These are phyloP conservation scores for Strix uralensis DNA, from an alignment of 2,113 vertebrate species.

Conservation along the genomic window DNA sequence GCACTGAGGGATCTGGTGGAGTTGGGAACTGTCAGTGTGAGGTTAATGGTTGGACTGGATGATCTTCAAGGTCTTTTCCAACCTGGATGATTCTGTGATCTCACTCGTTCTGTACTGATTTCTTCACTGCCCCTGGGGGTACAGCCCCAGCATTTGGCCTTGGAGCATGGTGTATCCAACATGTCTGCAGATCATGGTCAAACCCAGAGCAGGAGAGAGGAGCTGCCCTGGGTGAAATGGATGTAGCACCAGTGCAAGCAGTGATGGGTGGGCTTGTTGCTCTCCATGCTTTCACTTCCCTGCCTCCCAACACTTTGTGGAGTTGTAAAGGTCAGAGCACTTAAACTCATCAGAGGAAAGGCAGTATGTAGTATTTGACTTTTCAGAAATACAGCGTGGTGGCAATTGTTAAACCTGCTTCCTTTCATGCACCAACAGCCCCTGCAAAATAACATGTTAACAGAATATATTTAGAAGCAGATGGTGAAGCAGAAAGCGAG, in stretches of 20 bases:
- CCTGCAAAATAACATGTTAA: neutral
- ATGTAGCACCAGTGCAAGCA: neutral
- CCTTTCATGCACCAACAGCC: neutral
- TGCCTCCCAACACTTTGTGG: neutral
- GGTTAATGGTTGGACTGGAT: too few species aligned
- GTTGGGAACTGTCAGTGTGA: too few species aligned
- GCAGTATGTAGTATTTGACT: neutral
- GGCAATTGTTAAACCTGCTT: neutral
- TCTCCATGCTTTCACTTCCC: neutral
- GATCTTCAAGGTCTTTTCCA: too few species aligned
- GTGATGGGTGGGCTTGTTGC: neutral
- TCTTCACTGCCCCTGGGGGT: neutral
- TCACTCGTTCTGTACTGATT: neutral
- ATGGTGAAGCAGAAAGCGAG: neutral
- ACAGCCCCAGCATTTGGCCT: neutral
- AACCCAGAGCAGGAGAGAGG: neutral
- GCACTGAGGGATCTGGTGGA: too few species aligned
- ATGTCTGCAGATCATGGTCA: neutral
- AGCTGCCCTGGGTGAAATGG: fast-evolving
- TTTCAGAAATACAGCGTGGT: neutral
- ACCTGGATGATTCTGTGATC: too few species aligned
- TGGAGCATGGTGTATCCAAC: neutral
- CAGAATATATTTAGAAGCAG: neutral
- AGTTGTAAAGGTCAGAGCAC: neutral
- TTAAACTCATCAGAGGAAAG: neutral